Percentiles rank a stretch among this genome's conserved stretches.
These are phyloP conservation scores for Eupeodes latifasciatus DNA, from an alignment of 2,888 invertebrate species.

Conservation along the genomic window DNA sequence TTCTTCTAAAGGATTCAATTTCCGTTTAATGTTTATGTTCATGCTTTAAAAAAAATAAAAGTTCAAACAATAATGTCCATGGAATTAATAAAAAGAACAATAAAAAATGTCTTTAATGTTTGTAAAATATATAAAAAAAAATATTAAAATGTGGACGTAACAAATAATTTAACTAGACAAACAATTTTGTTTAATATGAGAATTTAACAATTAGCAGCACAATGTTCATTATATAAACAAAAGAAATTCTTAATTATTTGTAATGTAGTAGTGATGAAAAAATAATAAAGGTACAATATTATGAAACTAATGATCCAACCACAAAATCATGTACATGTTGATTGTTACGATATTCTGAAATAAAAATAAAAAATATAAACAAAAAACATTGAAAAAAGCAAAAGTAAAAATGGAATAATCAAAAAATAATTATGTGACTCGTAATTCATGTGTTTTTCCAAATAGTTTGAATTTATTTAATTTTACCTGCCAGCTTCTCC, in stretches of 20 bases:
- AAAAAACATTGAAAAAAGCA: conserved; percentile 56
- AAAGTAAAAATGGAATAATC: conserved; percentile 35
- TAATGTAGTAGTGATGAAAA: conserved; percentile 46
- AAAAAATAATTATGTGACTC: conserved; percentile 33
- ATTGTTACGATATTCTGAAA: conserved; percentile 80
- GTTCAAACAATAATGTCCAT: neutral
- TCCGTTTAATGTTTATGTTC: neutral
- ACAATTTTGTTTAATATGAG: conserved; percentile 32
- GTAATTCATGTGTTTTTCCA: conserved; percentile 10
- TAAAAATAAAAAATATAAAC: conserved; percentile 72
- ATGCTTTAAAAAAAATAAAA: conserved; percentile 1
- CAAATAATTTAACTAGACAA: conserved; percentile 69
- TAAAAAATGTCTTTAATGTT: conserved; percentile 44
- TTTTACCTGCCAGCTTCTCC: conserved; percentile 86
- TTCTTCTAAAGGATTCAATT: too few species aligned
- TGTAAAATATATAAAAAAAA: conserved; percentile 40
- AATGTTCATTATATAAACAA: conserved; percentile 34
- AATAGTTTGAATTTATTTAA: neutral
- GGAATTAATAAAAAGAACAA: neutral
- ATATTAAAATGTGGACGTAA: conserved; percentile 56
- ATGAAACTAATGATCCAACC: conserved; percentile 65
- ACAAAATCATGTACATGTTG: conserved; percentile 52
- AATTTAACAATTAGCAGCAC: conserved; percentile 61
- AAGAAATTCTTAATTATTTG: neutral
- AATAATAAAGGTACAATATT: conserved; percentile 41